Conservation (phyloP, 2,797 vertebrate genomes). For the Atherinosoma microstoma region DNA sequence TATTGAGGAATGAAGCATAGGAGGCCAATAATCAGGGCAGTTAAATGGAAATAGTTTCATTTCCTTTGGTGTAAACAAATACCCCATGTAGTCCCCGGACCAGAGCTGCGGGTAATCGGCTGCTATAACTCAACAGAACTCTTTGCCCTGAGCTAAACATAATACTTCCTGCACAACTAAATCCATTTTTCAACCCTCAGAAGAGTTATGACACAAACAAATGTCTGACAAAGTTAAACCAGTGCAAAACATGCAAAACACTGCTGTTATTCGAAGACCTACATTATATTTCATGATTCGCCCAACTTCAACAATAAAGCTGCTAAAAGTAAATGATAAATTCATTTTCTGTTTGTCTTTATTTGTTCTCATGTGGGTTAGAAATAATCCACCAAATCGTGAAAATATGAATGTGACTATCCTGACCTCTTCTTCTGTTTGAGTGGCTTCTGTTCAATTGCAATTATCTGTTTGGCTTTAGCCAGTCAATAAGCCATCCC, state of each 20-base stretch:
- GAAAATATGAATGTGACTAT: constrained; percentile 12
- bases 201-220: constrained; percentile 67
- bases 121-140: constrained; percentile 80
- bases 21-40: constrained; percentile 73
- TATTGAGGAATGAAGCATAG: constrained; percentile 64
- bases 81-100: constrained; percentile 70
- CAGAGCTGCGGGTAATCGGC: constrained; percentile 78
- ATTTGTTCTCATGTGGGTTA: constrained; percentile 15
- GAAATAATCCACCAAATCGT: constrained; percentile 15
- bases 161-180: constrained; percentile 84
- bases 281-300: neutral
- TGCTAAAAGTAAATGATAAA: neutral
- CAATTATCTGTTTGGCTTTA: constrained; percentile 35
- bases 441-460: constrained; percentile 15
- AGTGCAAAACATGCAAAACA: constrained; percentile 33
- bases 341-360: neutral
- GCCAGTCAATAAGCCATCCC: constrained; percentile 34
- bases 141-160: constrained; percentile 79
- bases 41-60: constrained; percentile 81
- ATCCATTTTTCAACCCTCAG: constrained; percentile 80
- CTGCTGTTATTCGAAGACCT: constrained; percentile 17
- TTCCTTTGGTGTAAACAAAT: constrained; percentile 84
- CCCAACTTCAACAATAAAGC: neutral
- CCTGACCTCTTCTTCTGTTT: constrained; percentile 11
- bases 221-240: constrained; percentile 57